Evolutionary conservation across 2,113 vertebrate genomes (phyloP).

Genomic region (Protomyctophum bolini): DNA sequence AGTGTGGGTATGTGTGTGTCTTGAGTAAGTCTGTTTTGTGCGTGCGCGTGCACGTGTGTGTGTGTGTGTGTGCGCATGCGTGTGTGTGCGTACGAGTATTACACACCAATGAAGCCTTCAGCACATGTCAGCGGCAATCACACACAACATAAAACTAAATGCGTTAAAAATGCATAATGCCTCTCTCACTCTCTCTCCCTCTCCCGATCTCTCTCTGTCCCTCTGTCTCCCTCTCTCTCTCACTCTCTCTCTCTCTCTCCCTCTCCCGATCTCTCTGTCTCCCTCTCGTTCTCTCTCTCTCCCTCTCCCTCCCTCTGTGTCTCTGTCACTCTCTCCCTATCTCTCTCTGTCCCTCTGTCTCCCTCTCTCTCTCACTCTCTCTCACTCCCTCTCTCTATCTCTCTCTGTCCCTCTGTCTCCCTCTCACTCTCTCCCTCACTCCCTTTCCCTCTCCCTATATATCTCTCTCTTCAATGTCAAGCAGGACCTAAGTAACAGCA

Average conservation of each 20-base stretch:
- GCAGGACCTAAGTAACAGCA: too few relatives aligned
- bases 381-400: slow-evolving; percentile 7
- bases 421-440: neutral
- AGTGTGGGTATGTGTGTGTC: slow-evolving; percentile 6
- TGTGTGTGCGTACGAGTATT: slow-evolving; percentile 12
- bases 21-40: neutral
- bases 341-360: neutral
- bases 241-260: neutral
- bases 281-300: neutral
- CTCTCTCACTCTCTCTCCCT: too few relatives aligned
- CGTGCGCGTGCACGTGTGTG: slow-evolving; percentile 20
- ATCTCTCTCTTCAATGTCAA: slow-evolving; percentile 1
- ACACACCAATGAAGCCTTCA: neutral
- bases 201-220: slow-evolving; percentile 6
- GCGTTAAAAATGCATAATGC: neutral
- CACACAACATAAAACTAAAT: slow-evolving; percentile 2
- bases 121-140: slow-evolving; percentile 8
- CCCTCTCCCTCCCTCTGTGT: neutral
- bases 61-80: slow-evolving; percentile 3
- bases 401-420: neutral
- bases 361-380: neutral
- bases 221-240: neutral
- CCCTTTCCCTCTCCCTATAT: slow-evolving; percentile 3
- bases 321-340: slow-evolving; percentile 1
- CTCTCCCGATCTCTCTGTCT: slow-evolving; percentile 3